phyloP scores from a whole-genome alignment of 2,888 invertebrate genomes.

The Napeogenes inachia region DNA sequence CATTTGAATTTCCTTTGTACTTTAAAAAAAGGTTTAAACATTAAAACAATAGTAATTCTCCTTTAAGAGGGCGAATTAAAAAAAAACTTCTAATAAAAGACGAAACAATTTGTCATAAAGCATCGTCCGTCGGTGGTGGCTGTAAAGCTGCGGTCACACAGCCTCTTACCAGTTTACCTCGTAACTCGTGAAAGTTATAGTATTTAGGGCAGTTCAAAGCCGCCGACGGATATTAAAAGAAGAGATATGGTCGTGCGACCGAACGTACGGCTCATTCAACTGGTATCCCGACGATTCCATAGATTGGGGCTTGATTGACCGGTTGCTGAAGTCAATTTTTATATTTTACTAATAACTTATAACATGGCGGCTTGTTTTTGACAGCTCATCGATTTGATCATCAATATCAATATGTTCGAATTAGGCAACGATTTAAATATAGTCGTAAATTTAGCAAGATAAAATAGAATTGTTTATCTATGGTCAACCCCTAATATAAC shows the following conservation, averaged over 20 bases:
- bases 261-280: slow-evolving; percentile 62
- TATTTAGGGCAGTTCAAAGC: slow-evolving; percentile 72
- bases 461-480: background rate
- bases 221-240: slow-evolving; percentile 67
- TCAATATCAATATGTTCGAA: background rate
- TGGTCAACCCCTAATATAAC: slow-evolving; percentile 7
- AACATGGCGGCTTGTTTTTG: slow-evolving; percentile 13
- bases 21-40: background rate
- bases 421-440: background rate
- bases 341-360: slow-evolving; percentile 22
- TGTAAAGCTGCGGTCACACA: slow-evolving; percentile 55
- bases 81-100: slow-evolving; percentile 18
- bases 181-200: slow-evolving; percentile 72
- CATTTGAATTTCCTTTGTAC: background rate
- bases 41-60: slow-evolving; percentile 6
- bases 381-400: slow-evolving; percentile 10
- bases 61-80: slow-evolving; percentile 12
- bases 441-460: background rate
- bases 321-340: slow-evolving; percentile 29
- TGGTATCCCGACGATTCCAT: slow-evolving; percentile 40
- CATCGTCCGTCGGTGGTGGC: slow-evolving; percentile 32
- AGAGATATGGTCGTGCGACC: slow-evolving; percentile 67
- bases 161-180: slow-evolving; percentile 53
- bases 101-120: slow-evolving; percentile 48
- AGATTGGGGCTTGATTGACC: slow-evolving; percentile 35